Evolutionary conservation across 1,140 invertebrate genomes (phyloP).

Genomic region (Potamilus streckersoni): DNA sequence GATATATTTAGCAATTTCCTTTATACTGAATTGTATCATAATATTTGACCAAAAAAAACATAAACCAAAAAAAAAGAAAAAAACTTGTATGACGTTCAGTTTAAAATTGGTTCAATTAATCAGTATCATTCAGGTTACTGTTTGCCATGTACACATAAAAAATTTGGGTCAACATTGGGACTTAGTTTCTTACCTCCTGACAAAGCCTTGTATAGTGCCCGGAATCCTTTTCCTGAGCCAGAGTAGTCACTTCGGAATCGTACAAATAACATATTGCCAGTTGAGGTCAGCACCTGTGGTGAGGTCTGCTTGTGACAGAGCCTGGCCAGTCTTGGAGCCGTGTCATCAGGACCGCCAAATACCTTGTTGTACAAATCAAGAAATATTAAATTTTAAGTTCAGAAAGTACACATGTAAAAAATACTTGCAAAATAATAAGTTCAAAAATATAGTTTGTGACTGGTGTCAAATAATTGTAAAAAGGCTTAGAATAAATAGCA

Average conservation of each 20-base stretch:
- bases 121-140: no score
- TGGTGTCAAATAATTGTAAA: no score
- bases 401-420: no score
- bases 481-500: no score
- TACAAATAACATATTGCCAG: constrained; percentile 78
- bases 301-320: constrained; percentile 74
- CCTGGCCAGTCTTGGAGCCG: constrained; percentile 69
- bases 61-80: not conserved
- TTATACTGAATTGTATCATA: not conserved
- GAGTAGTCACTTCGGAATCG: constrained; percentile 74
- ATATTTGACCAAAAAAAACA: not conserved
- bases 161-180: no score
- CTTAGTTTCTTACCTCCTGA: constrained; percentile 43
- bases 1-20: not conserved
- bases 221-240: constrained; percentile 77
- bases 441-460: no score
- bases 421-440: no score
- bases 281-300: constrained; percentile 70
- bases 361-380: constrained; percentile 69
- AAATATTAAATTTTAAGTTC: not conserved
- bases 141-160: no score
- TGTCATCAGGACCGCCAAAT: constrained; percentile 80
- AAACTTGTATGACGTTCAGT: no score
- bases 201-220: constrained; percentile 38
- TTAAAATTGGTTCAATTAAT: no score